Percentiles rank a stretch among this genome's conserved stretches.
Conservation (phyloP, 2,797 vertebrate genomes). For the Acridotheres tristis region DNA sequence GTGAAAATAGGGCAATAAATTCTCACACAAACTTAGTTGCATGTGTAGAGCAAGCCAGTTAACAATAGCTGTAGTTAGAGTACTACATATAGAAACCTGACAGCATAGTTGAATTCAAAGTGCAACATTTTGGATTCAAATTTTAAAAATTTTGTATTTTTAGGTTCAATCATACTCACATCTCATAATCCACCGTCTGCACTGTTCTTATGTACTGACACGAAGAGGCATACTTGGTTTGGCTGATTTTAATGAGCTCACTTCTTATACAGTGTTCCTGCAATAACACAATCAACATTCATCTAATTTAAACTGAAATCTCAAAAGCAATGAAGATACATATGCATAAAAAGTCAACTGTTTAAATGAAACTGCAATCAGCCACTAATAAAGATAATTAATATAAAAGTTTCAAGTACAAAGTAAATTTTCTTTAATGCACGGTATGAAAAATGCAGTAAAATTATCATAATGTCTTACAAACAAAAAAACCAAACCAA, state of each 20-base stretch:
- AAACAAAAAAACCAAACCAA: background rate
- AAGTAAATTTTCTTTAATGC: background rate
- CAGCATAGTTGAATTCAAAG: background rate
- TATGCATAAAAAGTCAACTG: background rate
- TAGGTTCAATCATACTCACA: constrained; percentile 69
- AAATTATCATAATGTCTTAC: background rate
- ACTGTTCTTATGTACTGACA: constrained; percentile 75
- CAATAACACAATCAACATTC: constrained; percentile 27
- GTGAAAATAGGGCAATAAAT: background rate
- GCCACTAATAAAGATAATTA: background rate
- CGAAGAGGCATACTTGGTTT: constrained; percentile 73
- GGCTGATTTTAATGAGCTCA: constrained; percentile 81
- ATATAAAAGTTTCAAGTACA: background rate
- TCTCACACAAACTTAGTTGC: background rate
- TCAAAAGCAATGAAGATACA: background rate
- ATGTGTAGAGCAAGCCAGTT: background rate
- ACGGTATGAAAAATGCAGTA: background rate
- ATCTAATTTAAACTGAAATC: background rate
- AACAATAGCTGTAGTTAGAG: background rate
- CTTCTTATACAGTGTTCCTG: constrained; percentile 79
- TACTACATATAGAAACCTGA: background rate
- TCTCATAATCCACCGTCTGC: constrained; percentile 42
- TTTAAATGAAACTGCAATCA: background rate
- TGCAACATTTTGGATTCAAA: background rate
- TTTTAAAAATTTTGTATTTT: background rate